These are phyloP conservation scores for Anoplopoma fimbria DNA, from an alignment of 2,113 vertebrate species.

Conservation along the genomic window DNA sequence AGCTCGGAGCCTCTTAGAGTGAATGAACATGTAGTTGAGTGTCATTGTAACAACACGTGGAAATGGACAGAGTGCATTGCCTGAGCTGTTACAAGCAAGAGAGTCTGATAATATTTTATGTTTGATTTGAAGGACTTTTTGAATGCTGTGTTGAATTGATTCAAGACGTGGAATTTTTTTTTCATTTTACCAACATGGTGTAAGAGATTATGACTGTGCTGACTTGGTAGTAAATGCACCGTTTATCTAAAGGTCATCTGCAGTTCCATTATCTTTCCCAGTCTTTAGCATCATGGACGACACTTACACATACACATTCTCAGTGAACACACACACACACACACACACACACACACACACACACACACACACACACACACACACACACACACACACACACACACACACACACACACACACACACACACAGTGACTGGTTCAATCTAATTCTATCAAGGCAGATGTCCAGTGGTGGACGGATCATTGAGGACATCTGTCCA, in stretches of 20 bases:
- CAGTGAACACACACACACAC: constrained; percentile 27
- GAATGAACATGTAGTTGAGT: constrained; percentile 52
- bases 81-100: constrained; percentile 23
- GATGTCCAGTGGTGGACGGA: constrained; percentile 74
- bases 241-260: constrained; percentile 68
- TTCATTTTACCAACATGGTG: constrained; percentile 33
- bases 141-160: constrained; percentile 35
- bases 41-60: constrained; percentile 47
- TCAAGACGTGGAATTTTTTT: constrained; percentile 13
- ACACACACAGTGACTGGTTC: constrained; percentile 45
- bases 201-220: constrained; percentile 49
- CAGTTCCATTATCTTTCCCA: constrained; percentile 62
- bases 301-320: constrained; percentile 39
- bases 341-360: constrained; percentile 31
- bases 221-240: constrained; percentile 42
- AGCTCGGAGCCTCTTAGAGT: constrained; percentile 44
- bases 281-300: constrained; percentile 53
- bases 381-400: constrained; percentile 34
- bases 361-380: constrained; percentile 23
- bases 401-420: constrained; percentile 31
- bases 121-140: constrained; percentile 60
- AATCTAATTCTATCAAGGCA: constrained; percentile 74
- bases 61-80: constrained; percentile 48
- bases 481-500: constrained; percentile 83
- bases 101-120: constrained; percentile 26